Percentiles rank a stretch among this genome's conserved stretches.
Conservation (phyloP, 2,797 vertebrate genomes). For the Myotis pilosus region DNA sequence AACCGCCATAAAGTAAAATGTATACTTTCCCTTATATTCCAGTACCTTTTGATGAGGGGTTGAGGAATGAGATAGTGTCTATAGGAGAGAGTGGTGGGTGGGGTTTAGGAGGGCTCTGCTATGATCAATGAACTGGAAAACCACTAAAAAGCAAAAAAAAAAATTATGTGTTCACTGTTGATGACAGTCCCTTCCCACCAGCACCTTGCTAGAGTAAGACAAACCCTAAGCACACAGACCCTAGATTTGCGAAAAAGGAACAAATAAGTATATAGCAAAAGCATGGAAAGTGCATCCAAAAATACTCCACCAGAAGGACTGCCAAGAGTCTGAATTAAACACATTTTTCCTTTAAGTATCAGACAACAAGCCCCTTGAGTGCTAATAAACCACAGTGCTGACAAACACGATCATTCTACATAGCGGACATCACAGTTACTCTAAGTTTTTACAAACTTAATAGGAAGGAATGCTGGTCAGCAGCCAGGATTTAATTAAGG, state of each 20-base stretch:
- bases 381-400: background rate
- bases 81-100: background rate
- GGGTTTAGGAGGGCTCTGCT: background rate
- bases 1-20: background rate
- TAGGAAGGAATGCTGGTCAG: background rate
- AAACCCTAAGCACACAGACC: background rate
- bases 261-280: background rate
- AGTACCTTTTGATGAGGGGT: background rate
- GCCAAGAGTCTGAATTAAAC: background rate
- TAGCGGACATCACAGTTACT: background rate
- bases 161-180: background rate
- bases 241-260: background rate
- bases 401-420: background rate
- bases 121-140: background rate
- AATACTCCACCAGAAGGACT: background rate
- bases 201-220: background rate
- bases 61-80: background rate
- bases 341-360: background rate
- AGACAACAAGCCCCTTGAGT: background rate
- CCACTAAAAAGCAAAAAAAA: background rate
- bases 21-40: background rate
- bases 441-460: background rate
- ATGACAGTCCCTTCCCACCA: background rate
- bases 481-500: background rate
- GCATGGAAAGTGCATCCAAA: background rate